A percentile compares a stretch with the other conserved stretches of the same genome.
Evolutionary conservation across 2,113 vertebrate genomes (phyloP).

Genomic region (Eurystomus gularis): DNA sequence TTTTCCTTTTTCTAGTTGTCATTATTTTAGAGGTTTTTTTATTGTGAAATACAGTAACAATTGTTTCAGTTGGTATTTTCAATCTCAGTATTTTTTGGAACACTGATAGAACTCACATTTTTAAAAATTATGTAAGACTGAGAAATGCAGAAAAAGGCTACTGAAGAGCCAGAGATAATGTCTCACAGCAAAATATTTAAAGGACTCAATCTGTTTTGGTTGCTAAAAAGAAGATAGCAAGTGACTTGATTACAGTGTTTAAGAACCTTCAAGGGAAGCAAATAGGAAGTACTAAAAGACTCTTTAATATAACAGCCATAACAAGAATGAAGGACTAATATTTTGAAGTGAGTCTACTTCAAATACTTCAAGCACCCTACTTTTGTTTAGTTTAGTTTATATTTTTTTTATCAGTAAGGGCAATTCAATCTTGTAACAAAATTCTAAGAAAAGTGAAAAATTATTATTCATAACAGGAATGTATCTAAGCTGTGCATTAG

Average conservation of each 20-base stretch:
- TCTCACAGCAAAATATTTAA: not conserved
- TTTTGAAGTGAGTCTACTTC: not conserved
- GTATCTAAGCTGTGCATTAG: not conserved
- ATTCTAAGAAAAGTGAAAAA: not conserved
- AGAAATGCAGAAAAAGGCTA: not conserved
- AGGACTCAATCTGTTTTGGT: not conserved
- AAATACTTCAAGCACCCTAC: not conserved
- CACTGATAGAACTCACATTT: not conserved
- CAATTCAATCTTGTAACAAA: not conserved
- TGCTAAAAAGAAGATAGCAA: not conserved
- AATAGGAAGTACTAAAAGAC: not conserved
- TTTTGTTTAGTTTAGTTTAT: not conserved
- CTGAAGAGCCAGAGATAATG: not conserved
- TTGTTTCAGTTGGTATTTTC: not conserved
- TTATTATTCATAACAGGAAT: not conserved
- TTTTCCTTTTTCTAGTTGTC: not conserved
- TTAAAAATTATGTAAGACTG: not conserved
- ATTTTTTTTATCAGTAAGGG: not conserved
- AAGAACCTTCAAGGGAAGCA: not conserved
- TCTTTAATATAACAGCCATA: not conserved
- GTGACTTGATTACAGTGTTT: not conserved
- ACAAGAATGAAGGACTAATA: not conserved
- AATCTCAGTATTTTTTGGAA: not conserved
- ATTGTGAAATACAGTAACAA: not conserved
- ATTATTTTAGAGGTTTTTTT: not conserved